Percentiles rank a stretch among this genome's conserved stretches.
These are phyloP conservation scores for Xestoiulus laeticollis DNA, from an alignment of 2,888 invertebrate species.

Conservation along the genomic window DNA sequence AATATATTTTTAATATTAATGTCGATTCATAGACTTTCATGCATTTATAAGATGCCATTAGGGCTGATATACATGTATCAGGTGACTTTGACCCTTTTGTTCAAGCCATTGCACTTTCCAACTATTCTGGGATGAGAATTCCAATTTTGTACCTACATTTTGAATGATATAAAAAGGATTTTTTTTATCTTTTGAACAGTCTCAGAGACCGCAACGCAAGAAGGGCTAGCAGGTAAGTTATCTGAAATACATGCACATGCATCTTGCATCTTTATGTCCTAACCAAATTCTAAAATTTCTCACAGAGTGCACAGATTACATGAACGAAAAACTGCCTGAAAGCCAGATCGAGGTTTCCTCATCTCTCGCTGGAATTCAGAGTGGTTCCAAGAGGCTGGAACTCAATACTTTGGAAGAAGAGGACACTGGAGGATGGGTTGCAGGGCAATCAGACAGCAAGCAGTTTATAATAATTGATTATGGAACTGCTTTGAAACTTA, in stretches of 20 bases:
- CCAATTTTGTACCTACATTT: background rate
- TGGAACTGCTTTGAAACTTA: conserved; percentile 58
- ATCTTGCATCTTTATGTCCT: background rate
- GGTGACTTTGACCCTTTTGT: too few species aligned
- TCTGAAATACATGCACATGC: background rate
- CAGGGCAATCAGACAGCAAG: conserved; percentile 58
- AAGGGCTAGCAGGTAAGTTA: background rate
- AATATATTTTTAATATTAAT: too few species aligned
- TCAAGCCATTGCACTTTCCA: too few species aligned
- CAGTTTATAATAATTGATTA: conserved; percentile 60
- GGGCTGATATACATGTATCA: too few species aligned
- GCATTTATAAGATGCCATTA: too few species aligned
- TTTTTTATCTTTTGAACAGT: background rate
- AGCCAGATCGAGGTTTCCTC: conserved; percentile 55
- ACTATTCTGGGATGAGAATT: too few species aligned
- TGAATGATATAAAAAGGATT: background rate
- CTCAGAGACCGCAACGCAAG: background rate
- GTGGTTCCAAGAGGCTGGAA: conserved; percentile 53
- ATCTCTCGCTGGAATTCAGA: conserved; percentile 53
- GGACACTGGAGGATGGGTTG: conserved; percentile 61
- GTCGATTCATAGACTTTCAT: too few species aligned
- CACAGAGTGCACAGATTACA: conserved; percentile 55
- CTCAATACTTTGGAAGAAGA: conserved; percentile 56
- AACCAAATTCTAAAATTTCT: background rate
- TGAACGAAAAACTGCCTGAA: conserved; percentile 54